Evolutionary conservation across 2,797 vertebrate species (phyloP).

Genomic region (Microctenopoma stevenorrisi): DNA sequence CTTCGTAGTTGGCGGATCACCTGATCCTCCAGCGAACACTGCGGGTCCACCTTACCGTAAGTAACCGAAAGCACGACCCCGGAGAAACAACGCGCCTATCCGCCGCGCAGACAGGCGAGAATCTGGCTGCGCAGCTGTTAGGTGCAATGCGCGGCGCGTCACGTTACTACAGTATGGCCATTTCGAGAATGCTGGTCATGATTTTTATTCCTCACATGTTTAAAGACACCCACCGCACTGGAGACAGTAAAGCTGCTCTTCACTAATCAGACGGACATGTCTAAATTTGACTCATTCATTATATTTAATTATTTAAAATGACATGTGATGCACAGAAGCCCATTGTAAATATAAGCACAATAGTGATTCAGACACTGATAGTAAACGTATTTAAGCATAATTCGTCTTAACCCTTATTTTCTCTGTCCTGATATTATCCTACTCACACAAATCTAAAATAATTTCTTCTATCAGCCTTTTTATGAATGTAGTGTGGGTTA

Average conservation of each 20-base stretch:
- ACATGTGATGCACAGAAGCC: neutral
- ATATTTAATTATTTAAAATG: neutral
- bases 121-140: constrained; percentile 66
- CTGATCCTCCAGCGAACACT: constrained; percentile 87
- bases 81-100: constrained; percentile 48
- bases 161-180: constrained; percentile 73
- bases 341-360: neutral
- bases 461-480: neutral
- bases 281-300: neutral
- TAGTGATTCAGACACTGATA: neutral
- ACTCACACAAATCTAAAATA: too few species aligned
- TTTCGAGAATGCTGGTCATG: constrained; percentile 72
- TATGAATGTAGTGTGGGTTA: too few species aligned
- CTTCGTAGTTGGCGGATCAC: constrained; percentile 86
- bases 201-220: constrained; percentile 73
- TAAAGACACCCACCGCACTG: constrained; percentile 29
- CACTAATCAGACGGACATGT: neutral
- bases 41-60: constrained; percentile 92
- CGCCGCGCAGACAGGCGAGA: constrained; percentile 49
- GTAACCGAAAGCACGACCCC: constrained; percentile 77
- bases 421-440: neutral
- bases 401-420: neutral
- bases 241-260: constrained; percentile 24
- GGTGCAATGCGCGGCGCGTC: constrained; percentile 69
- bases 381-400: neutral